Conservation (phyloP, 2,888 invertebrate species). For the Erynnis tages region DNA sequence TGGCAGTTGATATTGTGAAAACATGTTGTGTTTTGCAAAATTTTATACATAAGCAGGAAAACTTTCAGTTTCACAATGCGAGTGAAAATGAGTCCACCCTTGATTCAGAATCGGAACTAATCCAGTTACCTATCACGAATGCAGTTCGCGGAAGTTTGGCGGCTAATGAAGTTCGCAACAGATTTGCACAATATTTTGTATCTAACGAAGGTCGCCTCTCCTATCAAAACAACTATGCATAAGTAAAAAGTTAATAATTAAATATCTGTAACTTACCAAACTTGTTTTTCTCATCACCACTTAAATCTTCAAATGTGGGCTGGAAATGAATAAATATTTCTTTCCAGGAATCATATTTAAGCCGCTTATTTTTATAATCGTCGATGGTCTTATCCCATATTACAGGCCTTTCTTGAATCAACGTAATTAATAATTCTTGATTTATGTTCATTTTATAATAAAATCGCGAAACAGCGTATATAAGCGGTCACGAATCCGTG, state of each 20-base stretch:
- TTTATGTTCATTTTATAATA: conserved; percentile 35
- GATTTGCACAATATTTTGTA: conserved; percentile 37
- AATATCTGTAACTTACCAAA: conserved; percentile 37
- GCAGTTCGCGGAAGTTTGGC: conserved; percentile 37
- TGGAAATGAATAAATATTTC: conserved; percentile 32
- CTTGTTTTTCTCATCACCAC: conserved; percentile 34
- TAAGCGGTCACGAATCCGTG: conserved; percentile 22
- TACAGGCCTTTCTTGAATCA: conserved; percentile 33
- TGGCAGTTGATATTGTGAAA: conserved; percentile 35
- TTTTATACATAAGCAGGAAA: too few relatives aligned
- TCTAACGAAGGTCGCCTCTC: conserved; percentile 37
- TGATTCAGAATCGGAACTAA: conserved; percentile 37
- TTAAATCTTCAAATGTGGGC: conserved; percentile 34
- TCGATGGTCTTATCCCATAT: conserved; percentile 32
- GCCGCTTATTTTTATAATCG: conserved; percentile 37
- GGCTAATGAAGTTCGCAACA: conserved; percentile 37
- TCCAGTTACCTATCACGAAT: conserved; percentile 36
- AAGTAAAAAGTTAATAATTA: conserved; percentile 33
- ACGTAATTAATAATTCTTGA: conserved; percentile 36
- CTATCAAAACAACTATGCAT: conserved; percentile 36
- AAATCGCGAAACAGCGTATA: conserved; percentile 23
- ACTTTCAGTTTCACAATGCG: too few relatives aligned
- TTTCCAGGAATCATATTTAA: conserved; percentile 36
- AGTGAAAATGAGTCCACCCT: conserved; percentile 35
- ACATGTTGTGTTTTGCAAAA: conserved; percentile 32